These are phyloP conservation scores for Corythoichthys haematopterus DNA, from an alignment of 2,113 vertebrate species.

Conservation along the genomic window DNA sequence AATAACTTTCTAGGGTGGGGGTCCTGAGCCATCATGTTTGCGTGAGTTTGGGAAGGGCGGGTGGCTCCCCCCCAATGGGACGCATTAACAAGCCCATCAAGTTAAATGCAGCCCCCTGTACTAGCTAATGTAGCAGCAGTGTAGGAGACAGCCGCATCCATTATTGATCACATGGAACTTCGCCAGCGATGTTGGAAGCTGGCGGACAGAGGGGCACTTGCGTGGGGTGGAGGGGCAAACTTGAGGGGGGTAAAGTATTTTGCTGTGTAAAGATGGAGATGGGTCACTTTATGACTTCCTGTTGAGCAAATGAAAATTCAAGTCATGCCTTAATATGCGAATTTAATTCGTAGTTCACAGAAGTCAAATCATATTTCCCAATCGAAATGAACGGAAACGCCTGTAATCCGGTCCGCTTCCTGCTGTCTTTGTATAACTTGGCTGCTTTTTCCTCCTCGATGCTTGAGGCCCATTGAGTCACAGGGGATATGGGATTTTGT, in stretches of 20 bases:
- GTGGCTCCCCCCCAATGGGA: conserved; percentile 68
- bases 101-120: conserved; percentile 79
- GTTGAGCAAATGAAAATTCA: neutral
- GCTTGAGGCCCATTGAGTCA: neutral
- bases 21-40: neutral
- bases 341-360: no score
- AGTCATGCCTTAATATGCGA: no score
- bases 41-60: neutral
- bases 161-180: conserved; percentile 77
- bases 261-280: neutral
- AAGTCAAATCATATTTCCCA: no score
- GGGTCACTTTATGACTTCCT: neutral
- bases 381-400: no score
- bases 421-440: neutral
- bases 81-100: conserved; percentile 81
- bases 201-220: conserved; percentile 27
- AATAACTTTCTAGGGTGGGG: no score
- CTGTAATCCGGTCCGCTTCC: neutral
- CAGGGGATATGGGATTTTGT: neutral
- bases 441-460: neutral
- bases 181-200: conserved; percentile 69
- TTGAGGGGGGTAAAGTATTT: neutral
- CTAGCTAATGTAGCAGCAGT: conserved; percentile 77
- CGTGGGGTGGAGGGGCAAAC: neutral
- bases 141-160: conserved; percentile 75